Percentiles rank a stretch among this genome's conserved stretches.
phyloP scores from a whole-genome alignment of 1,140 invertebrate genomes.

The Dendroctonus ponderosae region DNA sequence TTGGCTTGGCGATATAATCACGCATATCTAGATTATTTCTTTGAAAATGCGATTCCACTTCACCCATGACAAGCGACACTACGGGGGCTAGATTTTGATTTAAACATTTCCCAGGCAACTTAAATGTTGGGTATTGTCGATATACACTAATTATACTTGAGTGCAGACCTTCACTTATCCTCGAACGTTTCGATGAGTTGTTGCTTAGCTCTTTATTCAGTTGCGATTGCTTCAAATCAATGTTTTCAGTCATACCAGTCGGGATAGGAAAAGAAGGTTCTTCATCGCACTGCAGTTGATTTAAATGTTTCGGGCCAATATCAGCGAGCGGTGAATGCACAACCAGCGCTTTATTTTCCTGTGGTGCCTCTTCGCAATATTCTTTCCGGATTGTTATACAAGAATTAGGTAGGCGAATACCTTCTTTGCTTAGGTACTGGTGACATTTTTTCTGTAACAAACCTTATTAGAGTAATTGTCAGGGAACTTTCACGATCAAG shows the following conservation, averaged over 20 bases:
- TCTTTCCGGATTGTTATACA: constrained; percentile 18
- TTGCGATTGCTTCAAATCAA: no score
- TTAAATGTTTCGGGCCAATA: no score
- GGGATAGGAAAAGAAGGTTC: no score
- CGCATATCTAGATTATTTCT: constrained; percentile 24
- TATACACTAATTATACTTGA: constrained; percentile 24
- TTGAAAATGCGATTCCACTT: constrained; percentile 30
- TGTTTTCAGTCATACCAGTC: no score
- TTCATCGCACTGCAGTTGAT: no score
- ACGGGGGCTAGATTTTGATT: constrained; percentile 19
- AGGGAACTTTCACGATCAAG: constrained; percentile 4
- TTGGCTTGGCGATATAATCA: constrained; percentile 20
- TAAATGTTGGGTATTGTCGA: constrained; percentile 23
- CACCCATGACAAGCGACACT: constrained; percentile 29
- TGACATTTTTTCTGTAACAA: constrained; percentile 23
- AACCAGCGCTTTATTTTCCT: neutral
- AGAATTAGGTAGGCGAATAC: constrained; percentile 17
- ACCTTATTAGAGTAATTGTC: constrained; percentile 7
- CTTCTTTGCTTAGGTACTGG: constrained; percentile 5
- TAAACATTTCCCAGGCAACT: constrained; percentile 32
- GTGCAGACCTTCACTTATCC: constrained; percentile 13
- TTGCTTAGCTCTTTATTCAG: no score
- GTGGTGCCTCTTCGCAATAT: neutral
- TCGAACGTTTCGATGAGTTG: neutral
- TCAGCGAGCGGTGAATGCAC: neutral